Conservation (phyloP, 2,113 vertebrate genomes). For the Gambusia affinis region DNA sequence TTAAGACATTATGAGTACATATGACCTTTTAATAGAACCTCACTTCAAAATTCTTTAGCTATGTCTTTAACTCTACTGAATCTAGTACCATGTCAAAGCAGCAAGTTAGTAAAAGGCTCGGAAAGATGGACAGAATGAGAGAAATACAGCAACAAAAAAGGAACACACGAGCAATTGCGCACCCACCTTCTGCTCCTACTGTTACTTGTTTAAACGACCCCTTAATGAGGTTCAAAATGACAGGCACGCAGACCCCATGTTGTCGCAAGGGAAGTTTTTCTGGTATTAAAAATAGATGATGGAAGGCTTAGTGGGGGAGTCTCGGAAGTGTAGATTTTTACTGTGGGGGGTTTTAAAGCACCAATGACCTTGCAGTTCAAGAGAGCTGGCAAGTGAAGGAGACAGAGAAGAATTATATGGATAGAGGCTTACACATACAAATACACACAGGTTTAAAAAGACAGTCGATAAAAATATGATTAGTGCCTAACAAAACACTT, state of each 20-base stretch:
- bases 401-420: slow-evolving; percentile 38
- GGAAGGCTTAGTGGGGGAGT: slow-evolving; percentile 64
- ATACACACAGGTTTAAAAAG: slow-evolving; percentile 24
- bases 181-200: slow-evolving; percentile 63
- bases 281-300: slow-evolving; percentile 80
- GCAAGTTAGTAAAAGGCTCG: slow-evolving; percentile 12
- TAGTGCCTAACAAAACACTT: slow-evolving; percentile 62
- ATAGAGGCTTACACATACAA: slow-evolving; percentile 21
- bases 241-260: slow-evolving; percentile 76
- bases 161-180: slow-evolving; percentile 22
- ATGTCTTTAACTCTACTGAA: slow-evolving; percentile 7
- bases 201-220: slow-evolving; percentile 77
- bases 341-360: slow-evolving; percentile 56
- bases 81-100: slow-evolving; percentile 20
- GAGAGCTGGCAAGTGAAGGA: slow-evolving; percentile 56
- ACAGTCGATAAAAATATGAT: slow-evolving; percentile 44
- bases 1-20: not conserved
- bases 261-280: slow-evolving; percentile 70
- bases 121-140: slow-evolving; percentile 12
- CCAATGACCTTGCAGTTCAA: slow-evolving; percentile 72
- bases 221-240: slow-evolving; percentile 80
- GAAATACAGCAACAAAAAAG: slow-evolving; percentile 29
- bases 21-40: not conserved
- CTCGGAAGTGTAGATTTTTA: slow-evolving; percentile 68
- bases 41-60: not conserved